Conservation (phyloP, 2,888 invertebrate species). For the Ochropleura plecta region DNA sequence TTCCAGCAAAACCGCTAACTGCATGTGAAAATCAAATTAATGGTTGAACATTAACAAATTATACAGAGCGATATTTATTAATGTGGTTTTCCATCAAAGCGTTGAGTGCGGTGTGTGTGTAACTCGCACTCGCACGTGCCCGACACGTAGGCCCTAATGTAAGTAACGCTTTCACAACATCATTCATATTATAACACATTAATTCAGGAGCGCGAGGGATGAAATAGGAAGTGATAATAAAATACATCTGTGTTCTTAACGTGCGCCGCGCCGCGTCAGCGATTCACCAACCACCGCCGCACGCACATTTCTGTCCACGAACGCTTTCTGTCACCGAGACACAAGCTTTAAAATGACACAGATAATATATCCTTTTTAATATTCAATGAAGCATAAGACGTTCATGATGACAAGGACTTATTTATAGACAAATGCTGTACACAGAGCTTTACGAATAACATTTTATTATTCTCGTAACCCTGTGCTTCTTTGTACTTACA, state of each 20-base stretch:
- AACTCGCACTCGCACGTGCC: constrained; percentile 61
- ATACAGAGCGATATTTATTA: constrained; percentile 72
- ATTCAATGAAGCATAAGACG: constrained; percentile 54
- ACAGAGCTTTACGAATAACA: constrained; percentile 44
- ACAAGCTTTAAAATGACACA: constrained; percentile 54
- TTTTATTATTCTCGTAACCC: constrained; percentile 14
- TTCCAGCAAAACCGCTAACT: constrained; percentile 76
- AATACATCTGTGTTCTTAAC: constrained; percentile 79
- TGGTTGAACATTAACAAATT: constrained; percentile 76
- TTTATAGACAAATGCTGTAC: constrained; percentile 50
- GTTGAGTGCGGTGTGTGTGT: constrained; percentile 63
- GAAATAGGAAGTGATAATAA: constrained; percentile 75
- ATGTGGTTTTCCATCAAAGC: constrained; percentile 76
- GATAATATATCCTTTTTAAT: constrained; percentile 57
- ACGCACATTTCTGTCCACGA: constrained; percentile 37
- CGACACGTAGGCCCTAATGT: constrained; percentile 58
- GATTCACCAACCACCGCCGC: constrained; percentile 55
- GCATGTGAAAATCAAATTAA: constrained; percentile 81
- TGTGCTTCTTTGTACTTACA: background rate
- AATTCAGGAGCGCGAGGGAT: constrained; percentile 62
- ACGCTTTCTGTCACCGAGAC: constrained; percentile 38
- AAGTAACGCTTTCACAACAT: constrained; percentile 65
- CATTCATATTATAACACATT: constrained; percentile 69
- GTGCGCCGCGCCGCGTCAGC: constrained; percentile 63
- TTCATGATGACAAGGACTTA: constrained; percentile 42